phyloP scores from a whole-genome alignment of 2,113 vertebrate genomes.

The Ifrita kowaldi region DNA sequence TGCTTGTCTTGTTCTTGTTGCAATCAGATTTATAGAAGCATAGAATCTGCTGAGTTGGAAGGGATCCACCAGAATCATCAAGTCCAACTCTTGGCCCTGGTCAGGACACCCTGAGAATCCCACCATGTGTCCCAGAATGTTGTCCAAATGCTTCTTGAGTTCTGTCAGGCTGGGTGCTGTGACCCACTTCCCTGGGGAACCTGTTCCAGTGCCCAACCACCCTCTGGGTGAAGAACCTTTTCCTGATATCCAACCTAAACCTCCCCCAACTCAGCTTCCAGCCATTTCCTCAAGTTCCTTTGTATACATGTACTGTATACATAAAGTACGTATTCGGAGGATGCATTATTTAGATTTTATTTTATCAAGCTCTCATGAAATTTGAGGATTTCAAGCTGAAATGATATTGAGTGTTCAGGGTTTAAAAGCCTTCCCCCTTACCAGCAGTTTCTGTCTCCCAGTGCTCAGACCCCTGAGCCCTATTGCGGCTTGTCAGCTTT shows the following conservation, averaged over 20 bases:
- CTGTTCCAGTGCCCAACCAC: neutral
- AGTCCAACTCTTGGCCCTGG: neutral
- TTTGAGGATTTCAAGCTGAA: neutral
- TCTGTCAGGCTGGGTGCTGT: neutral
- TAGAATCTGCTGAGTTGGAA: neutral
- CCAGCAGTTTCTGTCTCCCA: neutral
- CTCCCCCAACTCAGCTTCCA: too few species aligned
- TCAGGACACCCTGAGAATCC: neutral
- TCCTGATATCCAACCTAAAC: neutral
- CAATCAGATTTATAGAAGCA: neutral
- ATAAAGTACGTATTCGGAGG: neutral
- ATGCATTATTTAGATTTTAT: neutral
- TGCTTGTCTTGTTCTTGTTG: neutral
- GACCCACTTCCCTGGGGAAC: neutral
- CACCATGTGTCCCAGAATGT: neutral
- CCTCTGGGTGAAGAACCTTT: neutral
- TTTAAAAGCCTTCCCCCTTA: neutral
- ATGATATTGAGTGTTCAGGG: neutral
- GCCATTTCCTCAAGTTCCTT: neutral
- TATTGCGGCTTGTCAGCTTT: neutral
- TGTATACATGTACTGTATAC: neutral
- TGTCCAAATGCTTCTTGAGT: neutral
- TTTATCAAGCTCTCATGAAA: neutral
- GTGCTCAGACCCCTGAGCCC: neutral
- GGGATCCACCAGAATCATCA: accelerated